Evolutionary conservation across 2,888 invertebrate genomes (phyloP).

Genomic region (Nephrotoma guestfalica): DNA sequence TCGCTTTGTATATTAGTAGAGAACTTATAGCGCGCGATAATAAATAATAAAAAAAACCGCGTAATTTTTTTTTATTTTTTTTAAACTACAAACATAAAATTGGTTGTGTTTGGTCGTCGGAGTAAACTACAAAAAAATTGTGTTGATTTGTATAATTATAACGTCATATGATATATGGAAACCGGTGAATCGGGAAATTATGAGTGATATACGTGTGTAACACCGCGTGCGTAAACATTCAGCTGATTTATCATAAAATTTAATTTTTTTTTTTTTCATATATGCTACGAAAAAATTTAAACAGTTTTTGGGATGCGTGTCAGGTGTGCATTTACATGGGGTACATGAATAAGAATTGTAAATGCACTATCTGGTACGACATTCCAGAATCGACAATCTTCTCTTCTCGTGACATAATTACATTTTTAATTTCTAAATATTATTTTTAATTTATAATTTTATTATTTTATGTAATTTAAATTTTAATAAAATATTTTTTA

Average conservation of each 20-base stretch:
- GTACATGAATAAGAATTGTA: slow-evolving; percentile 55
- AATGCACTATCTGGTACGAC: slow-evolving; percentile 99
- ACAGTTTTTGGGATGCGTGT: slow-evolving; percentile 71
- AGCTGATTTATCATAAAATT: background rate
- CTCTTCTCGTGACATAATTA: slow-evolving; percentile 9
- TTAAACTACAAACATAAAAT: background rate
- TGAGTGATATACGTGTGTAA: background rate
- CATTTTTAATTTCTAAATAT: background rate
- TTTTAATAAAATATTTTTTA: background rate
- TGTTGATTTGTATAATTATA: background rate
- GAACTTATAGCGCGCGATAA: background rate
- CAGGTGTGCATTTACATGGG: slow-evolving; percentile 96
- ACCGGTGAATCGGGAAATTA: background rate
- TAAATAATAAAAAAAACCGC: background rate
- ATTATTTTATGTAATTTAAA: background rate
- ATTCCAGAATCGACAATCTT: slow-evolving; percentile 54
- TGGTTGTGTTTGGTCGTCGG: background rate
- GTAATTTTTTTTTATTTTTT: background rate
- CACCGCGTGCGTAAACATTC: background rate
- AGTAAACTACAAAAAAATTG: background rate
- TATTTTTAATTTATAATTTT: background rate
- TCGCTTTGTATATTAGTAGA: background rate
- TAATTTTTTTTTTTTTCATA: slow-evolving; percentile 1
- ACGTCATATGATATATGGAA: background rate
- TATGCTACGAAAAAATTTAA: slow-evolving; percentile 18